A percentile compares a stretch with the other conserved stretches of the same genome.
Conservation (phyloP, 2,113 vertebrate species). For the Callipepla squamata region DNA sequence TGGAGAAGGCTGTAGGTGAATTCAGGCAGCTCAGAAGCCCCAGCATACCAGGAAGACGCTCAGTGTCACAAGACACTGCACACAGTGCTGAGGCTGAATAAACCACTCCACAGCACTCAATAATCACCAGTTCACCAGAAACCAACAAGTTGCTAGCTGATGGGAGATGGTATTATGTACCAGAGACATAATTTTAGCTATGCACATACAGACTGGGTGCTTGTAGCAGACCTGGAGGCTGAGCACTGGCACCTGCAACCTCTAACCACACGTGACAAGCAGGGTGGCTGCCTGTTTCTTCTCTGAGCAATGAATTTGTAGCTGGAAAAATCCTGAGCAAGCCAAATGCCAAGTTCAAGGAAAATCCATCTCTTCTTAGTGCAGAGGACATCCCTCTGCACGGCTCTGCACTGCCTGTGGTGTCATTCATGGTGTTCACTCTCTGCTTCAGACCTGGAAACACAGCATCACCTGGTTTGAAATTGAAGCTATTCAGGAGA, state of each 20-base stretch:
- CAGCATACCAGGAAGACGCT: background rate
- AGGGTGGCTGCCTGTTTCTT: too few relatives aligned
- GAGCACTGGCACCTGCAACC: background rate
- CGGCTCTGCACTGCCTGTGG: too few relatives aligned
- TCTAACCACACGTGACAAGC: too few relatives aligned
- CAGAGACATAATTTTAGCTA: background rate
- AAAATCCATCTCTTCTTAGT: background rate
- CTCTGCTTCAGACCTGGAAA: background rate
- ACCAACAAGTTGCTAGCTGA: background rate
- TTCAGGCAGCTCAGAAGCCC: background rate
- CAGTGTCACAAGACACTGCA: fast-evolving
- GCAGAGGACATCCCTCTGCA: background rate
- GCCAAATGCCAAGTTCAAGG: background rate
- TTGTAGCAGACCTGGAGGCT: background rate
- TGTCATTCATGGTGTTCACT: background rate
- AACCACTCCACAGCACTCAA: background rate
- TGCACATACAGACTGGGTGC: too few relatives aligned
- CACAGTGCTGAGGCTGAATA: background rate
- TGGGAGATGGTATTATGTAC: background rate
- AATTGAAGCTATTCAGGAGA: background rate
- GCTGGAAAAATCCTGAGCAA: background rate
- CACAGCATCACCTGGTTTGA: background rate
- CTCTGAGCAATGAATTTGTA: background rate
- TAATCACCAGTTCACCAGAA: background rate
- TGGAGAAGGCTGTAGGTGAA: background rate